Conservation (phyloP, 2,888 invertebrate species). For the Melipona beecheii region DNA sequence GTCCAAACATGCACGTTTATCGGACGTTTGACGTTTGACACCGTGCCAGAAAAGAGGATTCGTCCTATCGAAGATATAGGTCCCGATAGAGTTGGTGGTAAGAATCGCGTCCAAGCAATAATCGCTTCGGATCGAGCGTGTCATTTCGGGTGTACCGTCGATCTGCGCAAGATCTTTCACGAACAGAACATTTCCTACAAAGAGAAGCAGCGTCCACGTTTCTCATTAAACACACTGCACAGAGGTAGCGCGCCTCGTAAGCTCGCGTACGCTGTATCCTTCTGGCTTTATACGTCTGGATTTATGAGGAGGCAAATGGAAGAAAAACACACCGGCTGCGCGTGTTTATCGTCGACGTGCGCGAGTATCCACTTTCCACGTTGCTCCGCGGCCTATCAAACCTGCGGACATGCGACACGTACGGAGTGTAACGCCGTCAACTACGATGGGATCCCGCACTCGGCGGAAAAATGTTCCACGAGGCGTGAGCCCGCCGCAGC, state of each 20-base stretch:
- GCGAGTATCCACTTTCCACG: slow-evolving; percentile 65
- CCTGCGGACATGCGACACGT: slow-evolving; percentile 76
- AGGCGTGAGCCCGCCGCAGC: neutral
- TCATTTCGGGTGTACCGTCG: too few relatives aligned
- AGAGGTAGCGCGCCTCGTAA: neutral
- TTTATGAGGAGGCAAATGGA: slow-evolving; percentile 83
- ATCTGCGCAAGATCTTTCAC: too few relatives aligned
- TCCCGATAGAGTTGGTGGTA: too few relatives aligned
- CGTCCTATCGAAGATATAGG: too few relatives aligned
- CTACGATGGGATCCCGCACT: slow-evolving; percentile 62
- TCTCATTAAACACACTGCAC: too few relatives aligned
- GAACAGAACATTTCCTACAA: too few relatives aligned
- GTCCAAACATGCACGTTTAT: too few relatives aligned
- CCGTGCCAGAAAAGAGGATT: too few relatives aligned
- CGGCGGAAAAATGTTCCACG: slow-evolving; percentile 10
- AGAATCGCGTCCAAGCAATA: too few relatives aligned
- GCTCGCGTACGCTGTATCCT: slow-evolving; percentile 28
- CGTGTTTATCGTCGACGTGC: slow-evolving; percentile 82
- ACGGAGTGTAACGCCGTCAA: slow-evolving; percentile 69
- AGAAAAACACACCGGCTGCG: slow-evolving; percentile 78
- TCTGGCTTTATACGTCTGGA: slow-evolving; percentile 77
- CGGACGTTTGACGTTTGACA: too few relatives aligned
- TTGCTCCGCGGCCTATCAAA: slow-evolving; percentile 52
- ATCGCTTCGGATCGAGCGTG: too few relatives aligned
- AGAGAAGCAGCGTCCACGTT: too few relatives aligned